Base-by-base conservation (phyloP, 2,113 vertebrate species). In the Anser brachyrhynchus region DNA sequence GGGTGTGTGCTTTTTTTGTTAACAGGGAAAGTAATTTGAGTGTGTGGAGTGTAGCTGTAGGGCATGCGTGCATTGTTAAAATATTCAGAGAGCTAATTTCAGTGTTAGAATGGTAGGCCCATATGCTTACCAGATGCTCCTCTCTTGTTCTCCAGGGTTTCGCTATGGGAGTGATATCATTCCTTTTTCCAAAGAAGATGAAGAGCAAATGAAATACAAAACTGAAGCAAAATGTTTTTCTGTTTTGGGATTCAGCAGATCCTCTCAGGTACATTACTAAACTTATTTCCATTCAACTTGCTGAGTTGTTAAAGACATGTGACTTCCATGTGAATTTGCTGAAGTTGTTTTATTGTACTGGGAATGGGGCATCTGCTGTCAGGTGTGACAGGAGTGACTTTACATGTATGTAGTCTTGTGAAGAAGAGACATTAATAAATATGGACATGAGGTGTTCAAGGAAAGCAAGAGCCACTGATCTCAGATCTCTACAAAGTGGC, bases 191-290 rank as follows among this genome's bases (percentile, higher is more conserved):
- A 99, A 99, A 97, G 98, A 99, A 80, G 99, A 99, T 96, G 98
- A 99, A 95, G 99, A 99, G 5, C 99, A 99, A 97, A 99, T 99
- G 99, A 99, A 98, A 94, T 99, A 99, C 97, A 99, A 98, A 97
- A 98, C 98, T 1, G 99, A 99, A 87, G 99, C 97, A 49, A 99
- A 99, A 94, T 98, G 99, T 94, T 99, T 99, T 93, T 98, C 99
- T 86, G 98, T 99, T 72, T 97, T 99, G 70, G 99, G 99, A 84
- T 99, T 99, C 94, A 97, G 98, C 89, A 99, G 98, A 94, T 97
- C 98, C 84, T 98, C 95, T 90, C 91, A 97, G 98, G 99, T 99
- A 97, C 11, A 14, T 16, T 46, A 61, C 25, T 95, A 55, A 93
- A 41, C 33, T 29, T 78, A 19, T 84, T 86, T 28, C 44, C 39